phyloP scores from a whole-genome alignment of 2,113 vertebrate genomes.

The Rhinolophus sinicus region DNA sequence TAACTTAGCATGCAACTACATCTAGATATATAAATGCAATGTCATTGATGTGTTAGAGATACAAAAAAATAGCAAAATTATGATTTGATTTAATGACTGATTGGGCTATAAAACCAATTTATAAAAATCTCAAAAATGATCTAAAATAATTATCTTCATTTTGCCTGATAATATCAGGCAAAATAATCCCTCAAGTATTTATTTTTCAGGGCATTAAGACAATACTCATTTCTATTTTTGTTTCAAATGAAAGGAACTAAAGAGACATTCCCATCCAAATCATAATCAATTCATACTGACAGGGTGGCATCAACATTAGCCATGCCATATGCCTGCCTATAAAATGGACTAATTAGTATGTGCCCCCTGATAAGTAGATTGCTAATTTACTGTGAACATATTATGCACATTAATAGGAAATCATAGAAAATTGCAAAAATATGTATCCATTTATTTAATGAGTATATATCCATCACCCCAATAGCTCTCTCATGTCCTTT shows the following conservation, averaged over 20 bases:
- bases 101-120: neutral
- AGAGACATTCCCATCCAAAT: neutral
- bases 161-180: neutral
- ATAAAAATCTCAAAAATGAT: neutral
- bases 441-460: neutral
- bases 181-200: neutral
- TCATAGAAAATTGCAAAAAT: neutral
- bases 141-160: neutral
- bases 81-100: neutral
- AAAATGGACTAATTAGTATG: neutral
- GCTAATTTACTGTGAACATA: neutral
- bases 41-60: neutral
- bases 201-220: neutral
- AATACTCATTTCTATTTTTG: neutral
- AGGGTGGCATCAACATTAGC: neutral
- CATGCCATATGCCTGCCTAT: neutral
- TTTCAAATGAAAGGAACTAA: neutral
- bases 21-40: neutral
- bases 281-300: neutral
- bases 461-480: neutral
- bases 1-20: neutral
- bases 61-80: neutral
- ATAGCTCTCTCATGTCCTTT: neutral
- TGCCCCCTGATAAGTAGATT: neutral
- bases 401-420: neutral